Evolutionary conservation across 2,888 invertebrate genomes (phyloP).

Genomic region (Pheosia tremula): DNA sequence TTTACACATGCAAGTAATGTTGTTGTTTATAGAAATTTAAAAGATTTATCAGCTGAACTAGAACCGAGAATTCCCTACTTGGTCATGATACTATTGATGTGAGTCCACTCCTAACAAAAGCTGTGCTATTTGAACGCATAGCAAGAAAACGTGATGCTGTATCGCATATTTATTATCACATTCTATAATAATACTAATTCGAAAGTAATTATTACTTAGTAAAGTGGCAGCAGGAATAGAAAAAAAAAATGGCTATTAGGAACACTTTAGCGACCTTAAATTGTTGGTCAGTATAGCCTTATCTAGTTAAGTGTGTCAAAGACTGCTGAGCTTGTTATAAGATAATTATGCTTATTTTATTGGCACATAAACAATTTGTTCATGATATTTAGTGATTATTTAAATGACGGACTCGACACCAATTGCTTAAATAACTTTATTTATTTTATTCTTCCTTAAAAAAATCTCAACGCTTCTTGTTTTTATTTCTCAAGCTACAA

Average conservation of each 20-base stretch:
- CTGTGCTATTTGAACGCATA: no score
- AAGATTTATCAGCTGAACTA: background rate
- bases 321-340: no score
- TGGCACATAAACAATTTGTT: no score
- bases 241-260: slow-evolving; percentile 57
- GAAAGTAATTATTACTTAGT: slow-evolving; percentile 59
- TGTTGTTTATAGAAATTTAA: slow-evolving; percentile 2
- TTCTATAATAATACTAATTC: slow-evolving; percentile 52
- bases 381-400: no score
- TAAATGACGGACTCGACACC: no score
- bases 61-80: background rate
- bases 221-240: slow-evolving; percentile 49
- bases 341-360: no score
- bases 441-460: no score
- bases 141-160: background rate
- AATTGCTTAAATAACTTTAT: no score
- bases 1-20: slow-evolving; percentile 23
- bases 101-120: no score
- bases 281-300: slow-evolving; percentile 13
- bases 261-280: slow-evolving; percentile 36
- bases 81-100: no score
- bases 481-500: slow-evolving; percentile 10
- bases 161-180: background rate
- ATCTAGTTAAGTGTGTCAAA: background rate
- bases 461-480: no score